Conservation (phyloP, 2,113 vertebrate species). For the Centrocercus urophasianus region DNA sequence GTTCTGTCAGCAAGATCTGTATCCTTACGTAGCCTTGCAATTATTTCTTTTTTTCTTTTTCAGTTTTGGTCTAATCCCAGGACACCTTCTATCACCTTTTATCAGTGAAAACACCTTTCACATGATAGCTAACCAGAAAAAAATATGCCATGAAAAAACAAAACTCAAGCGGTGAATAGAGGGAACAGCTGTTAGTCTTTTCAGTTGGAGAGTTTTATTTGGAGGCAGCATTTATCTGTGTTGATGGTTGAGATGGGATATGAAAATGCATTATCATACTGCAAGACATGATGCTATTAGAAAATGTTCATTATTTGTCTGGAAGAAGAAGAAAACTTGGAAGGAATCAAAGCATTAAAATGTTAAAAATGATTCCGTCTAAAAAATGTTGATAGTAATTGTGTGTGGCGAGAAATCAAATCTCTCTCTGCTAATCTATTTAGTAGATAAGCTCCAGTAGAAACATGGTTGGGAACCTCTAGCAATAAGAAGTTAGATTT, state of each 20-base stretch:
- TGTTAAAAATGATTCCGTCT: neutral
- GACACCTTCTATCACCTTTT: slow-evolving; percentile 31
- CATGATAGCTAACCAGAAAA: slow-evolving; percentile 4
- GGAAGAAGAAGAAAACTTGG: slow-evolving; percentile 4
- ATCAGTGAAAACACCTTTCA: slow-evolving; percentile 17
- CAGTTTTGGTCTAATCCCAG: neutral
- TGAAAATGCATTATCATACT: slow-evolving; percentile 11
- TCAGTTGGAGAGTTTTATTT: slow-evolving; percentile 51
- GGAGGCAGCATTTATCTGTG: neutral
- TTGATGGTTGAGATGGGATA: slow-evolving; percentile 44
- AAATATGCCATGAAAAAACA: neutral
- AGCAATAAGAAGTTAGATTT: neutral
- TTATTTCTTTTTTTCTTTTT: neutral
- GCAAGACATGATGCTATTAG: neutral
- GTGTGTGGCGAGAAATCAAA: neutral
- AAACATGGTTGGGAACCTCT: neutral
- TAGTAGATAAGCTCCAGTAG: neutral
- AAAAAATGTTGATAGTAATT: neutral
- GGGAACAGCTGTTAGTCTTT: slow-evolving; percentile 53
- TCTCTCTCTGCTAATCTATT: neutral
- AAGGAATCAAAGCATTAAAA: neutral
- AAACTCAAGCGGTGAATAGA: slow-evolving; percentile 18
- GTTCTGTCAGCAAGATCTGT: neutral
- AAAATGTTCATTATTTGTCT: slow-evolving; percentile 21
- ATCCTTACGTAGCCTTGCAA: slow-evolving; percentile 2